Evolutionary conservation across 2,888 invertebrate genomes (phyloP), one percentile per base, ranked within the genome.

Genomic region (Uloborus plumipes): DNA sequence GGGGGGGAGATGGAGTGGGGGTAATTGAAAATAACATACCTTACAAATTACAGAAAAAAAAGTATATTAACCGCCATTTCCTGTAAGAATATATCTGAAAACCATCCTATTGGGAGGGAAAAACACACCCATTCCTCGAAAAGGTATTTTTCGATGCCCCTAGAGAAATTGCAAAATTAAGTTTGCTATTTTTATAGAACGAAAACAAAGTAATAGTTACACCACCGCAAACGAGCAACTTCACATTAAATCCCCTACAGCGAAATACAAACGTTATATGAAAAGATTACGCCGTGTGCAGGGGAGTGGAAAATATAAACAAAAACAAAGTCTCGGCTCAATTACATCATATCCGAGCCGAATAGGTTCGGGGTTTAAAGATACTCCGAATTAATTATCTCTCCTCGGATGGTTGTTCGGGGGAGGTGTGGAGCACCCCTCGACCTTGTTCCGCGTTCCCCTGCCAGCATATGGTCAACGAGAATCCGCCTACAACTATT

Each of bases 401-500:
- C 14, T 20, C 26, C 71, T 22, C 20, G 64, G 47, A 64, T 64
- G 59, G 9, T 16, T 61, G 72, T 55, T 59, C 31, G 69, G 64
- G 70, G 78, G 78, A 55, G 72, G 61, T 50, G 39, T 67, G 53
- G 49, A 50, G 62, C 55, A 14, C n/a, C n/a, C 50, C 14, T n/a
- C 65, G 61, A 61, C 53, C 69, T 69, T 74, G 80, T 80, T 80
- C 80, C 80, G 80, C 74, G 80, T 80, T 80, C 79, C 66, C 77
- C 61, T 14, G n/a, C 50, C 22, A 70, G 53, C 80, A 80, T 80
- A 80, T 80, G 80, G 80, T 80, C 69, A 80, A 64, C 80, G 80
- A 39, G 73, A 80, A 69, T 80, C 80, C 80, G 80, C 80, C 80
- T 80, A 80, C 80, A 70, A 80, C 80, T 74, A 80, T 80, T 74